Evolutionary conservation across 2,113 vertebrate genomes (phyloP).

Genomic region (Micronycteris hirsuta): DNA sequence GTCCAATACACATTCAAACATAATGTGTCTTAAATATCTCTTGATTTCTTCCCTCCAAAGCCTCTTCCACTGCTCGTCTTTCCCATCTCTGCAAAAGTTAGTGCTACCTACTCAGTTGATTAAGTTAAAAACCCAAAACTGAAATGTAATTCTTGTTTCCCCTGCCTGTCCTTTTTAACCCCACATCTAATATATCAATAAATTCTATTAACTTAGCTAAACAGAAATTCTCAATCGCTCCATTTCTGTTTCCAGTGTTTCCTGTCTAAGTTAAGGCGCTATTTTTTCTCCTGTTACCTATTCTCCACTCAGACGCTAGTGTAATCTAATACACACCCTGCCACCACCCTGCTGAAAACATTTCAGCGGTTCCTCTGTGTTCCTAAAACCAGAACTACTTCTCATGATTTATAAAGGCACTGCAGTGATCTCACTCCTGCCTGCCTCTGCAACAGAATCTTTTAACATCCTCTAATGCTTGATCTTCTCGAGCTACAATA

Average conservation of each 20-base stretch:
- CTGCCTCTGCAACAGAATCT: not conserved
- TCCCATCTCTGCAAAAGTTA: not conserved
- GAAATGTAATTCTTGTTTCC: not conserved
- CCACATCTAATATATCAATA: not conserved
- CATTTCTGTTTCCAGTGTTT: not conserved
- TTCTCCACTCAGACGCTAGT: not conserved
- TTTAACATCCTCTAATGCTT: not conserved
- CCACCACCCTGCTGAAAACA: not conserved
- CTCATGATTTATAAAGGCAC: not conserved
- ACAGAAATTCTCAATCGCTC: not conserved
- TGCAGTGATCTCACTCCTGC: not conserved
- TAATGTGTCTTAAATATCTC: not conserved
- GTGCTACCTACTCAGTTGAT: not conserved
- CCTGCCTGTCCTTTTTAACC: not conserved
- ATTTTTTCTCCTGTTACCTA: not conserved
- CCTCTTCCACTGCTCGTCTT: not conserved
- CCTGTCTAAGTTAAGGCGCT: not conserved
- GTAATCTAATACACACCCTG: not conserved
- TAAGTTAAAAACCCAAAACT: not conserved
- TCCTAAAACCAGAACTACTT: not conserved
- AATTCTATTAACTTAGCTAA: not conserved
- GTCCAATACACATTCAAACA: not conserved
- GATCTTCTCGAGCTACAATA: not conserved
- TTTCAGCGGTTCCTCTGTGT: not conserved
- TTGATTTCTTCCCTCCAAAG: not conserved